Evolutionary conservation across 2,888 invertebrate species (phyloP).

Genomic region (Lepas anatifera): DNA sequence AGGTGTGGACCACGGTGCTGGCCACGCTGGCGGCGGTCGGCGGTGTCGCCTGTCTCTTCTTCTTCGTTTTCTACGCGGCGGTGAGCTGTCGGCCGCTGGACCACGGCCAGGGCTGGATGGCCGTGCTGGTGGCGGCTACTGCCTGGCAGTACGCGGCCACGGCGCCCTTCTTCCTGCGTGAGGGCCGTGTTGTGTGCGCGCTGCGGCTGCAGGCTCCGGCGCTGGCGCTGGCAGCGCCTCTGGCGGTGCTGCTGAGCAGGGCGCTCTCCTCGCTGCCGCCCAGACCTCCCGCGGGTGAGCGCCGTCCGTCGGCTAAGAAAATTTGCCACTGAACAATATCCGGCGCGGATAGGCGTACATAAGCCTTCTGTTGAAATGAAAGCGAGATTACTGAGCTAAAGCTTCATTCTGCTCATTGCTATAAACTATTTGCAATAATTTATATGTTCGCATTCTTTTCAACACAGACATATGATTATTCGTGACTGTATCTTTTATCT

Average conservation of each 20-base stretch:
- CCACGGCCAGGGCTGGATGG: slow-evolving; percentile 7
- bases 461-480: no score
- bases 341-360: no score
- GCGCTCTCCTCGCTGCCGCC: neutral
- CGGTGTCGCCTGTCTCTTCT: neutral
- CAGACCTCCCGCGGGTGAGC: neutral
- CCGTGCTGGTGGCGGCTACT: neutral
- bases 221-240: neutral
- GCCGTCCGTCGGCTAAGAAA: no score
- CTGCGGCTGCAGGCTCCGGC: slow-evolving; percentile 10
- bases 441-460: no score
- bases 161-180: neutral
- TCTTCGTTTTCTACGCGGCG: neutral
- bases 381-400: no score
- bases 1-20: neutral
- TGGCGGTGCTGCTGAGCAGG: slow-evolving; percentile 1
- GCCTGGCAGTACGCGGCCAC: neutral
- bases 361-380: no score
- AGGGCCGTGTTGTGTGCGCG: neutral
- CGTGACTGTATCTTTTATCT: no score
- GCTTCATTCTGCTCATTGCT: no score
- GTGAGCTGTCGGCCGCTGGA: neutral
- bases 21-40: neutral
- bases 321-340: no score
- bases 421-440: no score